Conservation (phyloP, 2,113 vertebrate genomes). For the Fulica atra region DNA sequence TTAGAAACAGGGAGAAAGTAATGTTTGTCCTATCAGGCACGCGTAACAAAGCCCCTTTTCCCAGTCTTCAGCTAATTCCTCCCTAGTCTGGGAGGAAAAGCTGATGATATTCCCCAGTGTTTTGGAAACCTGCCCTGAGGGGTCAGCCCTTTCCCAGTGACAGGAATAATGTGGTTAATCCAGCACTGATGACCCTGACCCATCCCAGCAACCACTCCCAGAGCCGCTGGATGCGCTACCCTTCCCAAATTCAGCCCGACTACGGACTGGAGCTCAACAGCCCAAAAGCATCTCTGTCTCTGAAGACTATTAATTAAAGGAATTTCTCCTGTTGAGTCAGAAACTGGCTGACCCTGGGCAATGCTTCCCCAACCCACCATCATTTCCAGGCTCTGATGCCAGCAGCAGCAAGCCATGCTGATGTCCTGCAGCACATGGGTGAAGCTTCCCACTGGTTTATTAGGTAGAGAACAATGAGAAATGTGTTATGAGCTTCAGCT, state of each 20-base stretch:
- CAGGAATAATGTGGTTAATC: neutral
- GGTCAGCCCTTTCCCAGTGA: neutral
- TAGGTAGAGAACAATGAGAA: neutral
- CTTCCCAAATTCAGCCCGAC: neutral
- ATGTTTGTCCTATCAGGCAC: neutral
- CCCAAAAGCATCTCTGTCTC: neutral
- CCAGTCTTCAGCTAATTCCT: neutral
- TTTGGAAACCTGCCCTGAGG: neutral
- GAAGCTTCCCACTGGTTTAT: neutral
- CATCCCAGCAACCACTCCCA: neutral
- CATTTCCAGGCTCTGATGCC: neutral
- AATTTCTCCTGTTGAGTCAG: neutral
- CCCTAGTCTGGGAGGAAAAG: neutral
- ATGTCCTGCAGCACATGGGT: neutral
- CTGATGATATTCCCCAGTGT: neutral
- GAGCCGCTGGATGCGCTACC: neutral
- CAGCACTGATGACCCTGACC: neutral
- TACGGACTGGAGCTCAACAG: neutral
- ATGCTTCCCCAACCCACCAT: neutral
- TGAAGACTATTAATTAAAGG: neutral
- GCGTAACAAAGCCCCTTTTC: neutral
- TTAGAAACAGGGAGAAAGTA: neutral
- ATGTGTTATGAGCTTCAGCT: neutral
- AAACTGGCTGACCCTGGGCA: neutral
- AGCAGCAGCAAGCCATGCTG: slow-evolving; percentile 5